Evolutionary conservation across 1,140 invertebrate species (phyloP), one percentile per base, ranked within the genome.

Genomic region (Pentalonia nigronervosa): DNA sequence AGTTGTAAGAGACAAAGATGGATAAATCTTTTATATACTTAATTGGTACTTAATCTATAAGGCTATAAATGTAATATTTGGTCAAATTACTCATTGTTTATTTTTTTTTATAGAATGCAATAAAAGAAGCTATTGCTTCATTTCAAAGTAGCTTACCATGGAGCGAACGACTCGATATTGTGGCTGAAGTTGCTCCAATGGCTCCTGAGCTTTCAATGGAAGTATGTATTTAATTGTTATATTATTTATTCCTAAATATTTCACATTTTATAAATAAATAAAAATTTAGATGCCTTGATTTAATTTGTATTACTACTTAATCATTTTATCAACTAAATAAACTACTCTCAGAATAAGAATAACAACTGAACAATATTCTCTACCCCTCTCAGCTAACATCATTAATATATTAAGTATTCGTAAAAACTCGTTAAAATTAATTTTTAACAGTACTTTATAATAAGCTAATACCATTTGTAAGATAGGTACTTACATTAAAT

Each of bases 81-180:
- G 97, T 94, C 96, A 96, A 94, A 95, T 95, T 95, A 94, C n/a
- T 50, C 17, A 47, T 48, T 84, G 8, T 53, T 83, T 88, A 48
- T 94, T 94, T 94, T 94, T 90, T 94, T 95, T 95, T 53, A 41
- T 94, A 97, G 97, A 95, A 94, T 67, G 97, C 96, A 93, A 95
- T 99, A 90, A 96, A 97, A 94, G 95, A 96, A 48, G 98, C 98
- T 95, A 95, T 98, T 50, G 95, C 97, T 50, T 96, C 97, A 94
- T 96, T 99, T 23, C 96, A 96, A 94, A 94, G 97, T 83, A 96
- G 97, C 81, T 95, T 98, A 83, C 96, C 97, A 94, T 99, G 98
- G 98, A 95, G 98, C 25, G 98, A 99, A 95, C 96, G 97, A 56
- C 95, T 99, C 48, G 98, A 99, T 95, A 95, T 98, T 93, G 95